These are phyloP conservation scores for Sycophila texana DNA, from an alignment of 2,888 invertebrate genomes.

Conservation along the genomic window DNA sequence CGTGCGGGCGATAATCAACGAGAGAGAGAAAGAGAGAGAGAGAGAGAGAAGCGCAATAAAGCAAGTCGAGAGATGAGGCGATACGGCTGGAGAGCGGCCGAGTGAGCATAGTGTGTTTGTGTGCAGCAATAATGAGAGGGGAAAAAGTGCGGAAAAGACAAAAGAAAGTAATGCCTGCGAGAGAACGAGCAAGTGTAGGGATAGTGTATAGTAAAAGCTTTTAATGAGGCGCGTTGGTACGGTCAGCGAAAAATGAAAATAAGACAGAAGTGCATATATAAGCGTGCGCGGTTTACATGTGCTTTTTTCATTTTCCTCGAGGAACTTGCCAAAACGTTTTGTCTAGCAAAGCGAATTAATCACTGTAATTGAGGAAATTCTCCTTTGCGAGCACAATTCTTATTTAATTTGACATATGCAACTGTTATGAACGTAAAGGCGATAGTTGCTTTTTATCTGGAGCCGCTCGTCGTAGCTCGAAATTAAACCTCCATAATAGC, in stretches of 20 bases:
- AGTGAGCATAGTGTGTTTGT: too few relatives aligned
- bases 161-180: not conserved
- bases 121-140: not conserved
- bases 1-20: constrained; percentile 3
- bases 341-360: not conserved
- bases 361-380: not conserved
- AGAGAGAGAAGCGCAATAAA: not conserved
- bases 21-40: not conserved
- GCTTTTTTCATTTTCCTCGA: not conserved
- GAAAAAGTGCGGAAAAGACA: constrained; percentile 7
- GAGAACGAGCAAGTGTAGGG: constrained; percentile 15
- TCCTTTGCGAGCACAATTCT: not conserved
- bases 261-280: not conserved
- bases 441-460: not conserved
- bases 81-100: too few relatives aligned
- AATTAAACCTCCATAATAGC: too few relatives aligned
- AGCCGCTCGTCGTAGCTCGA: not conserved
- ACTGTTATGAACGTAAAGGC: not conserved
- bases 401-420: not conserved
- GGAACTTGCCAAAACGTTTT: not conserved
- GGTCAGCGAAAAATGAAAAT: not conserved
- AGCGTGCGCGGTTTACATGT: not conserved
- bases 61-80: too few relatives aligned
- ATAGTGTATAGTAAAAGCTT: constrained; percentile 13
- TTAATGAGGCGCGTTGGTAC: constrained; percentile 14